phyloP scores from a whole-genome alignment of 2,797 vertebrate species.

The Anolis apletophallus region DNA sequence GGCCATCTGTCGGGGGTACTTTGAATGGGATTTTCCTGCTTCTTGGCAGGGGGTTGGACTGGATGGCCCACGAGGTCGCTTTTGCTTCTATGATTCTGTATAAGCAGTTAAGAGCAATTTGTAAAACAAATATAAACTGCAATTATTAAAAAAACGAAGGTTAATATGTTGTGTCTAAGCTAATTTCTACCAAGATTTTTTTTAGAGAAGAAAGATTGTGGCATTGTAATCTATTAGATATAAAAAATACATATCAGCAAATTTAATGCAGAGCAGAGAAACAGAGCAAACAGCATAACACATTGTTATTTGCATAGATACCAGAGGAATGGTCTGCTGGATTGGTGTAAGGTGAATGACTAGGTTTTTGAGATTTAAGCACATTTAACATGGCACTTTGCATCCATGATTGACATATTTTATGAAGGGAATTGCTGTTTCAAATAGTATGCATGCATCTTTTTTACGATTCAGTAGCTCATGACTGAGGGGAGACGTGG shows the following conservation, averaged over 20 bases:
- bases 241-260: neutral
- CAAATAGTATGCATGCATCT: constrained; percentile 42
- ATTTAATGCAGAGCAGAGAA: neutral
- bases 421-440: constrained; percentile 16
- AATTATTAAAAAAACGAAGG: constrained; percentile 50
- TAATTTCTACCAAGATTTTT: constrained; percentile 26
- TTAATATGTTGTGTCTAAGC: constrained; percentile 35
- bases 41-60: too few species aligned
- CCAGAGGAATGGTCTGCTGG: neutral
- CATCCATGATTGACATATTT: constrained; percentile 20
- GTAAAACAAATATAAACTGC: constrained; percentile 40
- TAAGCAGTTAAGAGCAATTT: neutral
- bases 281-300: neutral
- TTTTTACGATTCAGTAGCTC: constrained; percentile 36
- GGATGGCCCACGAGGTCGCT: too few species aligned
- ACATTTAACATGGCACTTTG: constrained; percentile 21
- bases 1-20: too few species aligned
- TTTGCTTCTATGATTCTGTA: too few species aligned
- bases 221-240: neutral
- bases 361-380: constrained; percentile 13
- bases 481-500: neutral
- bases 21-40: too few species aligned
- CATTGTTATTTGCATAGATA: neutral
- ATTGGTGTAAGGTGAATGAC: fast-evolving
- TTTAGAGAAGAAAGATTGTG: constrained; percentile 36